Evolutionary conservation across 2,888 invertebrate genomes (phyloP), one percentile per base, ranked within the genome.

Genomic region (Rhimphoctona megacephalus): DNA sequence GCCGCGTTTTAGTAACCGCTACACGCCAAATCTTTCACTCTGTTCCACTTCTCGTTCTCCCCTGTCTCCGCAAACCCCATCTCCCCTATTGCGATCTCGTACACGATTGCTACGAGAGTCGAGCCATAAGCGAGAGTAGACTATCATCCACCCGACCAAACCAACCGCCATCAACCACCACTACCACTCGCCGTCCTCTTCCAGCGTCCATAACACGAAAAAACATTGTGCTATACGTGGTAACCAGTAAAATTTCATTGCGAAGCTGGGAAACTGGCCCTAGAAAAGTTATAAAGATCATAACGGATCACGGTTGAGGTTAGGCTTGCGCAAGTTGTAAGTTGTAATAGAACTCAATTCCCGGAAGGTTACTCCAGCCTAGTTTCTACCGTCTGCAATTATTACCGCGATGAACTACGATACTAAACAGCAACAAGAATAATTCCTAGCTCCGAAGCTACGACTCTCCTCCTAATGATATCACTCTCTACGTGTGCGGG

Each of bases 21-120:
- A 83, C 83, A 85, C 61, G 61, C 77, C 85, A 72, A 85, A 82
- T 87, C 85, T 85, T 85, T 87, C 87, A 82, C 85, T 85, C 83
- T 85, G 72, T 85, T 87, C 85, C 83, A 78, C 79, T 80, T 80
- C 72, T 80, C 80, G 61, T 70, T 19, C 73, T 39, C 72, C 64
- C 81, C 43, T 72, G 77, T n/a, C n/a, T 8, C 54, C 54, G 4
- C n/a, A 2, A n/a, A 2, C n/a, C 25, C 57, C 57, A 17, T 61
- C 61, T 61, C 30, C 30, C 30, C 79, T 39, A 61, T 49, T 61
- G 72, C 78, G 82, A 82, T 81, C 85, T 82, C 81, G 76, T 57
- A 64, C 80, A 80, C 86, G 83, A 86, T 86, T 81, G 86, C 80
- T 52, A 77, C 86, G 80, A 83, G 72, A 80, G 79, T 57, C 54